A percentile compares a stretch with the other conserved stretches of the same genome.
Conservation (phyloP, 2,797 vertebrate species). For the Tangara arthus region DNA sequence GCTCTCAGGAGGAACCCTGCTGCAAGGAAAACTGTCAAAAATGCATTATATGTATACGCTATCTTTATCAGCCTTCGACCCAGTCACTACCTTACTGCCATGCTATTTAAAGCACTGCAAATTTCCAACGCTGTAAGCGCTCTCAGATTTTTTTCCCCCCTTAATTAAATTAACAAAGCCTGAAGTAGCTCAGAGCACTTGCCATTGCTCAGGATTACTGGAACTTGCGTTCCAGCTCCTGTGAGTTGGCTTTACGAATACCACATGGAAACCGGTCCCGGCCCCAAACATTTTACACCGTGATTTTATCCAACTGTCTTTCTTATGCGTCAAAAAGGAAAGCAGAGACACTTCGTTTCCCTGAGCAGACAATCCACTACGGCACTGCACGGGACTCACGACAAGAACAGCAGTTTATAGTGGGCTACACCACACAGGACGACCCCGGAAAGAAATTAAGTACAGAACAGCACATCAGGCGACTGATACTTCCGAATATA, state of each 20-base stretch:
- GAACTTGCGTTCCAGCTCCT: not conserved
- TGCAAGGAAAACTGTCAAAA: not conserved
- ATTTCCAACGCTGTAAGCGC: not conserved
- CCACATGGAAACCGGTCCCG: not conserved
- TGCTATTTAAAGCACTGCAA: not conserved
- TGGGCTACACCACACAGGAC: not conserved
- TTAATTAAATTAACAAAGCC: not conserved
- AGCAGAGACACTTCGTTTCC: not conserved
- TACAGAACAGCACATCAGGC: not conserved
- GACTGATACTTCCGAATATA: not conserved
- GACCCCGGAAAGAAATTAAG: not conserved
- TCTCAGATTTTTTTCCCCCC: not conserved
- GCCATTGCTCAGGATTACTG: not conserved
- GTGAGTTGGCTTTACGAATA: not conserved
- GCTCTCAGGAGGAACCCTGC: not conserved
- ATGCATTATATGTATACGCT: not conserved
- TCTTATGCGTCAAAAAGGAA: not conserved
- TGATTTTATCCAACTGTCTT: not conserved
- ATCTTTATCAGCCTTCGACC: not conserved
- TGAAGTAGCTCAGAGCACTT: not conserved
- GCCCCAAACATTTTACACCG: not conserved
- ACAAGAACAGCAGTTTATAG: not conserved
- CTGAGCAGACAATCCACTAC: not conserved
- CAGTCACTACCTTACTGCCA: not conserved
- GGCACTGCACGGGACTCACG: not conserved